A percentile compares a stretch with the other conserved stretches of the same genome.
phyloP scores from a whole-genome alignment of 1,140 invertebrate species.

The Nylanderia fulva region DNA sequence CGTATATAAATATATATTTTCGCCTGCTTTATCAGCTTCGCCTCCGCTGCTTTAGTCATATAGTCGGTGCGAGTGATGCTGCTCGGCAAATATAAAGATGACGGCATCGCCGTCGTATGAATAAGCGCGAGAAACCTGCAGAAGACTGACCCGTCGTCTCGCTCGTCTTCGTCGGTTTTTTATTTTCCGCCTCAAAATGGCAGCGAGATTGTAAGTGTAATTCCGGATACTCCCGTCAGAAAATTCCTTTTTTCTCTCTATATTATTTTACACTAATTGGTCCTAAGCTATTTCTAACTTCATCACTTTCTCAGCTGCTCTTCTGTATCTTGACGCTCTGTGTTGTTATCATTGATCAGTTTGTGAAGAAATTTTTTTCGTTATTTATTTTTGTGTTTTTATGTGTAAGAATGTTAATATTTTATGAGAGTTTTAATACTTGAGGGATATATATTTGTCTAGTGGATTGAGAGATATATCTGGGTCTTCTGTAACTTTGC shows the following conservation, averaged over 20 bases:
- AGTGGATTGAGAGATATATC: background rate
- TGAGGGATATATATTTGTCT: background rate
- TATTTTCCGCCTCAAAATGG: background rate
- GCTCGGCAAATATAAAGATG: conserved; percentile 80
- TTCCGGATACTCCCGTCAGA: no score
- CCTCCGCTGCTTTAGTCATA: background rate
- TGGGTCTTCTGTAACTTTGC: background rate
- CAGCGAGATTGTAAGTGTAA: background rate
- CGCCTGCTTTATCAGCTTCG: conserved; percentile 5
- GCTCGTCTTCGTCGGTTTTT: no score
- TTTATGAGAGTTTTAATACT: no score
- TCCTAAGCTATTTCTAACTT: no score
- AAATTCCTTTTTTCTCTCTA: no score
- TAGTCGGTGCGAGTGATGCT: conserved; percentile 51
- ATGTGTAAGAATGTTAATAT: background rate
- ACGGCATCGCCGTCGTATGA: conserved; percentile 75
- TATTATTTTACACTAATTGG: no score
- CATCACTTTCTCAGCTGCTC: background rate
- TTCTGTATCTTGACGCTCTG: no score
- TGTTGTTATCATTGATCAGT: no score
- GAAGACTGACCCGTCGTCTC: no score
- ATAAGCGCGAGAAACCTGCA: no score
- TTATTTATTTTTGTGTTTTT: background rate
- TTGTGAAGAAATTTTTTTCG: background rate
- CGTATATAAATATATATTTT: no score